Conservation (phyloP, 1,140 invertebrate species). For the Procambarus clarkii region DNA sequence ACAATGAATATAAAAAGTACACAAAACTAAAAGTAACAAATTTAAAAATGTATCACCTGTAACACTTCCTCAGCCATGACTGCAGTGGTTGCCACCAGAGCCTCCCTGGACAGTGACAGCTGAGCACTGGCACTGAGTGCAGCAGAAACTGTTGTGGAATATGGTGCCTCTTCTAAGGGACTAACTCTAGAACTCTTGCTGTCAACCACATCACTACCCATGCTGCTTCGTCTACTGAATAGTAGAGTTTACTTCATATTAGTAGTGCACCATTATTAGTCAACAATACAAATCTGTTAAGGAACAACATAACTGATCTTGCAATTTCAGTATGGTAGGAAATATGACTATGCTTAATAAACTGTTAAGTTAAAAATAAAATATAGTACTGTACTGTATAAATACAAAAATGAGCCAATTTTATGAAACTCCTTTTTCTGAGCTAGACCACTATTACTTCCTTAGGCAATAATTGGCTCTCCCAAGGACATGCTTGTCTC, state of each 20-base stretch:
- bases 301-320: too few species aligned
- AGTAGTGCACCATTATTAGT: background rate
- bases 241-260: background rate
- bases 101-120: conserved; percentile 10
- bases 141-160: conserved; percentile 60
- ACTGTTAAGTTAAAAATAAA: too few species aligned
- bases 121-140: conserved; percentile 59
- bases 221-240: conserved; percentile 7
- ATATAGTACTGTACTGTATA: too few species aligned
- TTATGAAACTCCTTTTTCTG: too few species aligned
- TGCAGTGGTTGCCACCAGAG: conserved; percentile 10
- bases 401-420: too few species aligned
- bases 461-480: too few species aligned
- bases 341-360: too few species aligned
- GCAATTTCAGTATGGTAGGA: too few species aligned
- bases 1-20: background rate
- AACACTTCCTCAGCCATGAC: conserved; percentile 59
- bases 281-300: too few species aligned
- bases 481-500: too few species aligned
- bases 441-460: too few species aligned
- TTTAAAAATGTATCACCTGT: background rate
- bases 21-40: background rate
- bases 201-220: background rate
- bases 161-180: background rate
- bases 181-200: background rate